Conservation (phyloP, 2,797 vertebrate genomes). For the Acrossocheilus fasciatus region DNA sequence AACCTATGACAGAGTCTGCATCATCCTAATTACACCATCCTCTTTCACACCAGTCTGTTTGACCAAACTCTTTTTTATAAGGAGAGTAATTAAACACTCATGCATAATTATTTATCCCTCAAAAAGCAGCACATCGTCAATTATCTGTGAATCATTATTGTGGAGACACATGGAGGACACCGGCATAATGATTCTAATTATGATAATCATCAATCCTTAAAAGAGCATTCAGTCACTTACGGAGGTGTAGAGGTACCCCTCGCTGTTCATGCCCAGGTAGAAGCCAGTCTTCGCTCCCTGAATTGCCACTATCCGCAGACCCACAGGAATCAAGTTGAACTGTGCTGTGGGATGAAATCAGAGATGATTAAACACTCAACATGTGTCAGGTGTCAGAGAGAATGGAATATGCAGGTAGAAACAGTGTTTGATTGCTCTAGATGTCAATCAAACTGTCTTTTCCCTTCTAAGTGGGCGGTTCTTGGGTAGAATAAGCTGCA, state of each 20-base stretch:
- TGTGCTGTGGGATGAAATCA: conserved; percentile 79
- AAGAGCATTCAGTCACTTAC: conserved; percentile 70
- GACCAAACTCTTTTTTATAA: conserved; percentile 16
- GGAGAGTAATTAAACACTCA: conserved; percentile 31
- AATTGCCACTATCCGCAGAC: conserved; percentile 97
- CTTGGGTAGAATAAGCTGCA: not conserved
- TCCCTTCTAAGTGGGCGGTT: not conserved
- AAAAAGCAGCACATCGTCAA: conserved; percentile 33
- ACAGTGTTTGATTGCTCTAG: not conserved
- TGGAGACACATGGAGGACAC: conserved; percentile 14
- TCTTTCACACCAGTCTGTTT: conserved; percentile 30
- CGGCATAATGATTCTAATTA: conserved; percentile 11
- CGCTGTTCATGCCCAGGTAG: conserved; percentile 97
- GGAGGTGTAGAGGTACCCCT: conserved; percentile 90
- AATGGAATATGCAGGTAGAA: not conserved
- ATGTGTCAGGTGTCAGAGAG: conserved; percentile 6
- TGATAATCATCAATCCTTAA: conserved; percentile 29
- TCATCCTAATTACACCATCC: not conserved
- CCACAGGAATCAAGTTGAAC: conserved; percentile 99
- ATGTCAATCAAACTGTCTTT: not conserved
- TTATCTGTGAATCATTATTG: conserved; percentile 31
- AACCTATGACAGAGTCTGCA: conserved; percentile 37
- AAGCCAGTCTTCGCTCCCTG: conserved; percentile 96
- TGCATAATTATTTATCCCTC: conserved; percentile 42
- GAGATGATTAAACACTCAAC: conserved; percentile 5